phyloP scores from a whole-genome alignment of 2,797 vertebrate genomes.

The Cichlasoma orientale region DNA sequence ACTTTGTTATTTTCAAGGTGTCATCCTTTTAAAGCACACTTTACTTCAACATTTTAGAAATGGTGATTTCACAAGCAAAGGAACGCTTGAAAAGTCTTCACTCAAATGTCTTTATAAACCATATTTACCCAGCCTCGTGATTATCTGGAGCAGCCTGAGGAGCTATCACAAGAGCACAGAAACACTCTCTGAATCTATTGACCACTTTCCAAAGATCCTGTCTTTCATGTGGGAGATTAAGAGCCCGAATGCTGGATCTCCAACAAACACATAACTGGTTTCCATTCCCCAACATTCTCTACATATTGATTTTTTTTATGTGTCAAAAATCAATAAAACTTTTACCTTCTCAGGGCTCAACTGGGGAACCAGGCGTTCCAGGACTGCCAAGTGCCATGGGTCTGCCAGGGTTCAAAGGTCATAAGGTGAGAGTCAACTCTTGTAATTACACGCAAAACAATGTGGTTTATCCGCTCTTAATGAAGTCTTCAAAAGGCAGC shows the following conservation, averaged over 20 bases:
- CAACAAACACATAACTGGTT: not conserved
- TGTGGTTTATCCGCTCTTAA: slow-evolving; percentile 14
- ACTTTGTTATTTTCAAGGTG: slow-evolving; percentile 7
- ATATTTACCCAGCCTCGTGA: slow-evolving; percentile 17
- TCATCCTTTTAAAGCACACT: not conserved
- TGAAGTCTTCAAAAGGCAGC: slow-evolving; percentile 6
- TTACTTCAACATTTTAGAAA: slow-evolving; percentile 9
- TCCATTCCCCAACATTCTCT: not conserved
- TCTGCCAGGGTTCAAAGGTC: slow-evolving; percentile 81
- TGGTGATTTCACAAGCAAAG: not conserved
- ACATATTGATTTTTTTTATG: too few relatives aligned
- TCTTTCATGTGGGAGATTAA: not conserved
- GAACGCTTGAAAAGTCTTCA: not conserved
- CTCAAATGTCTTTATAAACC: not conserved
- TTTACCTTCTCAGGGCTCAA: slow-evolving; percentile 67
- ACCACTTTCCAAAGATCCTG: not conserved
- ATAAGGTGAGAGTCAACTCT: slow-evolving; percentile 69
- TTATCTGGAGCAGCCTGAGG: not conserved
- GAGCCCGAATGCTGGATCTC: not conserved
- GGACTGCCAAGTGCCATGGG: slow-evolving; percentile 75
- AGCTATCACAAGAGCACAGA: not conserved
- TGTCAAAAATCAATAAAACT: not conserved
- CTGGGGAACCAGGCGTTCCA: slow-evolving; percentile 74
- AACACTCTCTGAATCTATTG: not conserved
- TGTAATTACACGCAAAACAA: not conserved